A percentile compares a stretch with the other conserved stretches of the same genome.
Evolutionary conservation across 2,888 invertebrate species (phyloP).

Genomic region (Volucella bombylans): DNA sequence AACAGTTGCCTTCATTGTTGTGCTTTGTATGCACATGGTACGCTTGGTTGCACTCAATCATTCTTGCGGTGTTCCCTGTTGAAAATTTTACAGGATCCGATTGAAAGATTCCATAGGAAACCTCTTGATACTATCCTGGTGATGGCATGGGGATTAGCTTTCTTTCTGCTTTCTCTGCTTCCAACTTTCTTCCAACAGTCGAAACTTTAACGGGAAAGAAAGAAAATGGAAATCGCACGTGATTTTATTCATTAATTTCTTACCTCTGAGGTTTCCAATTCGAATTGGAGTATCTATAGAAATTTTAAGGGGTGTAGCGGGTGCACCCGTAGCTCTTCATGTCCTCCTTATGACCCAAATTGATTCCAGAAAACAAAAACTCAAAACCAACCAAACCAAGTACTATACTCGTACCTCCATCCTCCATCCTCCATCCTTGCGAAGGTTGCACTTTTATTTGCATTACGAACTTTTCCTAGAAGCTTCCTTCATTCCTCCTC

Average conservation of each 20-base stretch:
- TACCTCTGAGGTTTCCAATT: slow-evolving; percentile 2
- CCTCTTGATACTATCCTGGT: not conserved
- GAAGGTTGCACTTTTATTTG: slow-evolving; percentile 44
- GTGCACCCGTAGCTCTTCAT: not conserved
- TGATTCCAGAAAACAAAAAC: slow-evolving; percentile 25
- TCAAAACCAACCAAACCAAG: slow-evolving; percentile 13
- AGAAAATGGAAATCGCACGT: slow-evolving; percentile 32
- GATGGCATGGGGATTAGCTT: not conserved
- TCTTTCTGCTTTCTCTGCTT: not conserved
- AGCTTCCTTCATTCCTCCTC: slow-evolving; percentile 1
- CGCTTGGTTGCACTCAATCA: slow-evolving; percentile 19
- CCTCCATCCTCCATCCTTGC: slow-evolving; percentile 41
- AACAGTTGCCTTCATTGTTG: slow-evolving; percentile 3
- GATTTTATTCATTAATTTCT: slow-evolving; percentile 22
- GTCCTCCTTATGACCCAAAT: slow-evolving; percentile 40
- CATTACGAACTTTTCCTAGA: slow-evolving; percentile 41
- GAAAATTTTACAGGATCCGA: slow-evolving; percentile 18
- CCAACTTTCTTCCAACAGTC: no score
- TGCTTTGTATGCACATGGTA: not conserved
- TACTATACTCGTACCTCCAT: slow-evolving; percentile 1
- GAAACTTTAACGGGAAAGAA: not conserved
- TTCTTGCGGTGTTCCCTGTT: slow-evolving; percentile 16
- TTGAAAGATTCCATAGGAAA: slow-evolving; percentile 2
- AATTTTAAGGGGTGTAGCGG: not conserved
- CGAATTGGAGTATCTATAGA: slow-evolving; percentile 9